Percentiles rank a stretch among this genome's conserved stretches.
Conservation (phyloP, 2,888 invertebrate species). For the Griposia aprilina region DNA sequence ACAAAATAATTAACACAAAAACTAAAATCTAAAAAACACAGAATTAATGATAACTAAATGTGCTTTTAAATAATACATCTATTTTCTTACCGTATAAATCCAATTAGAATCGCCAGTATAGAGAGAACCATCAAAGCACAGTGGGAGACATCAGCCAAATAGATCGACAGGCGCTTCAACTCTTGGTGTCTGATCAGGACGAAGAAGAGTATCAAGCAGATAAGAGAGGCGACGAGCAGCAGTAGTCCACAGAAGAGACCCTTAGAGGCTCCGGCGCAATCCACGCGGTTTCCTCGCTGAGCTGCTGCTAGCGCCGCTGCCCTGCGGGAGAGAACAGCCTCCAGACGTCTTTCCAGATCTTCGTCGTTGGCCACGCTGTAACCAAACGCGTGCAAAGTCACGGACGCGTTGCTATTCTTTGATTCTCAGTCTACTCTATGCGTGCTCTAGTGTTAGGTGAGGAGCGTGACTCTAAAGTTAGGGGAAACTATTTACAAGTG, state of each 20-base stretch:
- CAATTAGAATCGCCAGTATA: slow-evolving; percentile 96
- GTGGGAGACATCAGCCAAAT: slow-evolving; percentile 97
- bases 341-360: slow-evolving; percentile 96
- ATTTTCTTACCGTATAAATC: slow-evolving; percentile 94
- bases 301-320: slow-evolving; percentile 96
- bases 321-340: slow-evolving; percentile 96
- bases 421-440: slow-evolving; percentile 33
- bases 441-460: slow-evolving; percentile 44
- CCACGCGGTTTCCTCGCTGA: slow-evolving; percentile 95
- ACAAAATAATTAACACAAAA: slow-evolving; percentile 66
- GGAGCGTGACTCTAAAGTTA: slow-evolving; percentile 47
- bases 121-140: slow-evolving; percentile 96
- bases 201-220: slow-evolving; percentile 98
- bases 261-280: slow-evolving; percentile 98
- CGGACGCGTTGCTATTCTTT: slow-evolving; percentile 58
- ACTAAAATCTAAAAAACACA: slow-evolving; percentile 46
- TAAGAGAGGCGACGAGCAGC: slow-evolving; percentile 96
- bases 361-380: slow-evolving; percentile 92
- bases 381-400: slow-evolving; percentile 86
- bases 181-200: slow-evolving; percentile 97
- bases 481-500: slow-evolving; percentile 34
- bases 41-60: background rate
- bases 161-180: slow-evolving; percentile 96
- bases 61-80: slow-evolving; percentile 20
- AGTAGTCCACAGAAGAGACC: slow-evolving; percentile 97